Base-by-base conservation (phyloP, 1,140 invertebrate species). In the Subanguina moxae region DNA sequence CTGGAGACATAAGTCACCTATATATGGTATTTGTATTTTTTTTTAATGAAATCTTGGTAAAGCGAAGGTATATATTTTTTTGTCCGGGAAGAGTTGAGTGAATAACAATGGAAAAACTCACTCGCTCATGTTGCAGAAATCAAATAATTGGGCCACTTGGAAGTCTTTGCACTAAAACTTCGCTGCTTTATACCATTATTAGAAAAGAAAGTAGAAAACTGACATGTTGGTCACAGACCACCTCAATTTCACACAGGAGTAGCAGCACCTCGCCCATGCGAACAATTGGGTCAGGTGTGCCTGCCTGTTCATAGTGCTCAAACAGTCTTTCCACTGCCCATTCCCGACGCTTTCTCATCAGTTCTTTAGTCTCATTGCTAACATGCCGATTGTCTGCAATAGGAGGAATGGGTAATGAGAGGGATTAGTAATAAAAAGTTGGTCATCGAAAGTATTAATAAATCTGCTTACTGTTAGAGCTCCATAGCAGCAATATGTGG, bases 401-500 rank as follows among this genome's bases (percentile, higher is more conserved):
- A 21, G 59, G 32, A 5, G 3, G 32, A n/a, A n/a, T n/a, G n/a
- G n/a, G n/a, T n/a, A n/a, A n/a, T n/a, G n/a, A n/a, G n/a, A n/a
- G n/a, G n/a, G n/a, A n/a, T n/a, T n/a, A n/a, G n/a, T n/a, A n/a
- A n/a, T n/a, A n/a, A n/a, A n/a, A n/a, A n/a, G n/a, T n/a, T n/a
- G n/a, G n/a, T n/a, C n/a, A n/a, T n/a, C n/a, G n/a, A n/a, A n/a
- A n/a, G n/a, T n/a, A 38, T 57, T 43, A 32, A 62, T 30, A 43
- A 42, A 43, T 8, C 0, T 27, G 9, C 1, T 63, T 27, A 71
- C 69, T 72, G 21, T 28, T 62, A 46, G 46, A 25, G 57, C 67
- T 70, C 70, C 70, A 72, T 32, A 72, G 32, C 45, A 72, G 45
- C 61, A 72, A 38, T 21, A 69, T 57, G 30, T 72, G 70, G 13